Evolutionary conservation across 2,113 vertebrate species (phyloP).

Genomic region (Myanophis thanlyinensis): DNA sequence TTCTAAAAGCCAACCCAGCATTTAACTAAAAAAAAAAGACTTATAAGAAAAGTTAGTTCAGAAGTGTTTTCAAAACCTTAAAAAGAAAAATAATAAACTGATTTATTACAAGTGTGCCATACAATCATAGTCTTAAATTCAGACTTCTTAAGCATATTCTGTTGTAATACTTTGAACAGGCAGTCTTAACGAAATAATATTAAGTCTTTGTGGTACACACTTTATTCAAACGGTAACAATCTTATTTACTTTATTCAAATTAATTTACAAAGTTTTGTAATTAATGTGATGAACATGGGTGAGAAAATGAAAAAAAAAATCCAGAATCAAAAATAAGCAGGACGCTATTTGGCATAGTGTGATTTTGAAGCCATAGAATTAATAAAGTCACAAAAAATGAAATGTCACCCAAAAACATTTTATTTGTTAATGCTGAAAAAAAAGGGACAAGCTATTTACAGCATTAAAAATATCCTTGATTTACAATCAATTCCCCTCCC

Average conservation of each 20-base stretch:
- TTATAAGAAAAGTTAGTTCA: slow-evolving; percentile 45
- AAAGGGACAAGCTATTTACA: background rate
- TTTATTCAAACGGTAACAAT: slow-evolving; percentile 32
- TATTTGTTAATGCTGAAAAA: background rate
- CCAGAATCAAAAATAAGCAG: slow-evolving; percentile 26
- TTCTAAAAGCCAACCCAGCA: slow-evolving; percentile 24
- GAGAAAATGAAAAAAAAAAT: slow-evolving; percentile 14
- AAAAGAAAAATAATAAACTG: slow-evolving; percentile 40
- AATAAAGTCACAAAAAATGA: background rate
- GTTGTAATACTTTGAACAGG: slow-evolving; percentile 46
- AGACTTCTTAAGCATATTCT: slow-evolving; percentile 41
- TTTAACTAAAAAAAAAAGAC: slow-evolving; percentile 35
- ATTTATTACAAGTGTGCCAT: slow-evolving; percentile 48
- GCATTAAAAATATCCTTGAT: background rate
- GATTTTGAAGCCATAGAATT: background rate
- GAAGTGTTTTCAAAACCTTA: slow-evolving; percentile 48
- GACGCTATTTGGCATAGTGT: background rate
- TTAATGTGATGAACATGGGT: slow-evolving; percentile 14
- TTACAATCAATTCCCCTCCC: background rate
- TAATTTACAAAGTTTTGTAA: slow-evolving; percentile 51
- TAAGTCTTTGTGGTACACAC: slow-evolving; percentile 43
- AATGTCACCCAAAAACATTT: background rate
- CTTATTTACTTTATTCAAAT: slow-evolving; percentile 10
- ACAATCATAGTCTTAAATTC: slow-evolving; percentile 33
- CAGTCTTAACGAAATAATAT: slow-evolving; percentile 44